These are phyloP conservation scores for Prolemur simus DNA, from an alignment of 2,113 vertebrate genomes.

Conservation along the genomic window DNA sequence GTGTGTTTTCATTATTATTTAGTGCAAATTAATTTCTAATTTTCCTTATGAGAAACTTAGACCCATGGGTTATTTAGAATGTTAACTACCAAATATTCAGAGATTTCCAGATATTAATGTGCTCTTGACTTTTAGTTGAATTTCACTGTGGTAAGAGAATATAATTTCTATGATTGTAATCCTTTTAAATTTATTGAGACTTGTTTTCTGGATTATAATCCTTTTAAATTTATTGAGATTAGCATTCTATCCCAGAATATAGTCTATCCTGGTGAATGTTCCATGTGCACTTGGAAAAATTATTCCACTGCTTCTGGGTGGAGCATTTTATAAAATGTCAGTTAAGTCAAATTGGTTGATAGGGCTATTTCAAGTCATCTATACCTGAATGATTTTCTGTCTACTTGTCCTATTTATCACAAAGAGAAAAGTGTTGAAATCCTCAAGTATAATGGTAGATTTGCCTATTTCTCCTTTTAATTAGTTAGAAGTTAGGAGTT, in stretches of 20 bases:
- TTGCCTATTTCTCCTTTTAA: conserved; percentile 21
- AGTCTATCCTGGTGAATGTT: not conserved
- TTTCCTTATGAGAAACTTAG: conserved; percentile 19
- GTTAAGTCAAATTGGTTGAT: not conserved
- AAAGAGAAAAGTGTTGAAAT: not conserved
- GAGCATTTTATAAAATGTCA: not conserved
- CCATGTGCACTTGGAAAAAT: not conserved
- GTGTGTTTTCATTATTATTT: conserved; percentile 2
- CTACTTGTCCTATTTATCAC: not conserved
- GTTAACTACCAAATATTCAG: not conserved
- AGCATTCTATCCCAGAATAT: not conserved
- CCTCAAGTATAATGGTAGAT: not conserved
- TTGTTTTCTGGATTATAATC: not conserved
- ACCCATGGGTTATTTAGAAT: not conserved
- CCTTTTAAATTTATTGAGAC: not conserved
- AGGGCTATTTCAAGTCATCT: not conserved
- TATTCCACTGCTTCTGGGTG: not conserved
- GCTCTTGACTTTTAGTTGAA: not conserved
- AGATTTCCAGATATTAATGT: not conserved
- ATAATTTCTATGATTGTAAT: not conserved
- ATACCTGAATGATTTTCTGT: not conserved
- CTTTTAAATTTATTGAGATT: not conserved
- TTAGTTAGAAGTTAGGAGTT: not conserved
- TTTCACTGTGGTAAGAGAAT: not conserved
- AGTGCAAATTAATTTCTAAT: conserved; percentile 22